Evolutionary conservation across 53 echinoderm and acorn worm species (phyloP).

Genomic region (Holothuria scabra): DNA sequence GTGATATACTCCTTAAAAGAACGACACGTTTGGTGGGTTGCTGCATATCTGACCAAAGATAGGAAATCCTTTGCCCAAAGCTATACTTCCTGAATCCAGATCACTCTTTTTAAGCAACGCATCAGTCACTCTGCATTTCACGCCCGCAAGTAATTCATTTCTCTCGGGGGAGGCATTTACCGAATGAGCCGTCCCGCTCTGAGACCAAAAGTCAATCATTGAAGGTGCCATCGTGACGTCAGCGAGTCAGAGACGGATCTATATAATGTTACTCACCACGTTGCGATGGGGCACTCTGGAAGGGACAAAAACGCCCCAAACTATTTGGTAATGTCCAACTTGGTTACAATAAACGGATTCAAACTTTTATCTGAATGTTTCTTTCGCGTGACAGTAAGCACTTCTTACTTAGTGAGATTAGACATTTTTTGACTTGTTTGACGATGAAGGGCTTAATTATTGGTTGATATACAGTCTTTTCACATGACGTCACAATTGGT

Average conservation of each 20-base stretch:
- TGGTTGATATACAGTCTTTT: too few relatives aligned
- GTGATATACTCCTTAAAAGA: too few relatives aligned
- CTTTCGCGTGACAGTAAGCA: too few relatives aligned
- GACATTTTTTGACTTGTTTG: too few relatives aligned
- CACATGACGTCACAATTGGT: too few relatives aligned
- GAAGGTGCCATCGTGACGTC: too few relatives aligned
- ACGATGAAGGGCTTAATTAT: too few relatives aligned
- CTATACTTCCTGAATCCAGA: not conserved
- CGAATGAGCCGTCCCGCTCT: not conserved
- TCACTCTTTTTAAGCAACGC: slow-evolving; percentile 14
- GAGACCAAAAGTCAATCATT: not conserved
- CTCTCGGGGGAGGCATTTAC: not conserved
- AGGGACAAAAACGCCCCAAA: not conserved
- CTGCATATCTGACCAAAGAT: not conserved
- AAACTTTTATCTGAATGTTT: too few relatives aligned
- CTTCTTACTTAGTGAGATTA: too few relatives aligned
- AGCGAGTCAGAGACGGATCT: too few relatives aligned
- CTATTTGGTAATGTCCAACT: not conserved
- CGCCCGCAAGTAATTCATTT: slow-evolving; percentile 12
- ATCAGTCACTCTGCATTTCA: slow-evolving; percentile 31
- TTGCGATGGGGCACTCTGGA: not conserved
- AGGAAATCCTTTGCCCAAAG: slow-evolving; percentile 2
- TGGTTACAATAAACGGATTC: too few relatives aligned
- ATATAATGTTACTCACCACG: not conserved
- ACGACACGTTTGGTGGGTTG: too few relatives aligned